Percentiles rank a stretch among this genome's conserved stretches.
Conservation (phyloP, 2,113 vertebrate species). For the human (Homo sapiens) region DNA sequence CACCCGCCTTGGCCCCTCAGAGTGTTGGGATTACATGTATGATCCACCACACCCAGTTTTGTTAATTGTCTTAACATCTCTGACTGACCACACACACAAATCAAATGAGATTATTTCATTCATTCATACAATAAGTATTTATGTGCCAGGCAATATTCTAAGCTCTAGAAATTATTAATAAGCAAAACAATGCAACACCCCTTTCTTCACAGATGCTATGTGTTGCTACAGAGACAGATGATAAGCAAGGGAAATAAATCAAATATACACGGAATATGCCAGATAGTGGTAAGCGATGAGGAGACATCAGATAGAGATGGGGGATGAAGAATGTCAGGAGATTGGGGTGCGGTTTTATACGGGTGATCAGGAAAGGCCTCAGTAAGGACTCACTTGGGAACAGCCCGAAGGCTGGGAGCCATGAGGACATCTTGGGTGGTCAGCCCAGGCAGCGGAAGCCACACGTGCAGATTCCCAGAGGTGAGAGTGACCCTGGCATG, state of each 20-base stretch:
- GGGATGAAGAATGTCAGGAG: not conserved
- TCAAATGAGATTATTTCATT: not conserved
- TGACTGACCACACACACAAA: not conserved
- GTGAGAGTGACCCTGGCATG: accelerated
- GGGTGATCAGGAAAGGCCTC: too few species aligned
- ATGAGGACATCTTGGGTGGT: accelerated
- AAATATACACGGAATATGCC: accelerated
- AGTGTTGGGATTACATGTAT: too few species aligned
- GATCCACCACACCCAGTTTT: not conserved
- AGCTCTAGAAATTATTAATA: not conserved
- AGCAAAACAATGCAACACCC: not conserved
- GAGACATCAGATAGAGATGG: not conserved
- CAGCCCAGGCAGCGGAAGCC: accelerated
- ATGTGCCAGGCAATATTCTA: not conserved
- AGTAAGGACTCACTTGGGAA: not conserved
- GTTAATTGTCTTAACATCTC: not conserved
- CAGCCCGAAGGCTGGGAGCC: not conserved
- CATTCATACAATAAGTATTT: not conserved
- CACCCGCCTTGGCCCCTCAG: too few species aligned
- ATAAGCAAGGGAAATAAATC: not conserved
- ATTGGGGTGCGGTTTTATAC: not conserved
- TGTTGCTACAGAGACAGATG: not conserved
- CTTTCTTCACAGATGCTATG: not conserved
- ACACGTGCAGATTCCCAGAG: not conserved
- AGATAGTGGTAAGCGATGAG: too few species aligned